Percentiles rank a stretch among this genome's conserved stretches.
phyloP scores from a whole-genome alignment of 2,888 invertebrate genomes.

The Melolontha melolontha region DNA sequence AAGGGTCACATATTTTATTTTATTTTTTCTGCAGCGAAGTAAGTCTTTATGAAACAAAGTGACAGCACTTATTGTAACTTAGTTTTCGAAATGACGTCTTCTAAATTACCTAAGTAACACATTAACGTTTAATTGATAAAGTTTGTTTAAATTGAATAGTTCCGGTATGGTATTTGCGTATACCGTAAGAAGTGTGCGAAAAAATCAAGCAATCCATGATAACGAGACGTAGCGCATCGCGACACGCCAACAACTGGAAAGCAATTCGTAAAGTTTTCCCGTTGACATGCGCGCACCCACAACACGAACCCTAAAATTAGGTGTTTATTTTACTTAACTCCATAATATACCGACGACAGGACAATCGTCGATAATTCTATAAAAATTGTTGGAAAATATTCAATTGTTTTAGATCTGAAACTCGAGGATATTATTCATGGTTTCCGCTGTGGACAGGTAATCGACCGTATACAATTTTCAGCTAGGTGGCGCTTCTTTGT shows the following conservation, averaged over 20 bases:
- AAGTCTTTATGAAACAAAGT: background rate
- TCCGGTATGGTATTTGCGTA: slow-evolving; percentile 14
- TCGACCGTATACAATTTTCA: too few relatives aligned
- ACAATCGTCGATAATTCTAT: slow-evolving; percentile 3
- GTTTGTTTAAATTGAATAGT: slow-evolving; percentile 2
- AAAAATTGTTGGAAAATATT: background rate
- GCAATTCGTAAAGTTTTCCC: slow-evolving; percentile 48
- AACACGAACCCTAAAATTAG: slow-evolving; percentile 43
- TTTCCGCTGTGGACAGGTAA: too few relatives aligned
- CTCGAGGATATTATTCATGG: too few relatives aligned
- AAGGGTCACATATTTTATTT: slow-evolving; percentile 32
- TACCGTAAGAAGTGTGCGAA: slow-evolving; percentile 26
- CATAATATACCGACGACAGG: slow-evolving; percentile 15
- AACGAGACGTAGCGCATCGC: slow-evolving; percentile 49
- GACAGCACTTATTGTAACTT: background rate
- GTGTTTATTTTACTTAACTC: slow-evolving; percentile 43
- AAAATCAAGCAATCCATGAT: slow-evolving; percentile 39
- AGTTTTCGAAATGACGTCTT: background rate
- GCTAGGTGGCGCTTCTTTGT: too few relatives aligned
- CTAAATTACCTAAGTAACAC: slow-evolving; percentile 1
- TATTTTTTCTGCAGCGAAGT: background rate
- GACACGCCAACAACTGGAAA: slow-evolving; percentile 48
- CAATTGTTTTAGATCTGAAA: too few relatives aligned
- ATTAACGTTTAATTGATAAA: slow-evolving; percentile 2
- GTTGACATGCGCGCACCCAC: slow-evolving; percentile 50